Conservation (phyloP, 2,797 vertebrate species). For the Agapornis canus region DNA sequence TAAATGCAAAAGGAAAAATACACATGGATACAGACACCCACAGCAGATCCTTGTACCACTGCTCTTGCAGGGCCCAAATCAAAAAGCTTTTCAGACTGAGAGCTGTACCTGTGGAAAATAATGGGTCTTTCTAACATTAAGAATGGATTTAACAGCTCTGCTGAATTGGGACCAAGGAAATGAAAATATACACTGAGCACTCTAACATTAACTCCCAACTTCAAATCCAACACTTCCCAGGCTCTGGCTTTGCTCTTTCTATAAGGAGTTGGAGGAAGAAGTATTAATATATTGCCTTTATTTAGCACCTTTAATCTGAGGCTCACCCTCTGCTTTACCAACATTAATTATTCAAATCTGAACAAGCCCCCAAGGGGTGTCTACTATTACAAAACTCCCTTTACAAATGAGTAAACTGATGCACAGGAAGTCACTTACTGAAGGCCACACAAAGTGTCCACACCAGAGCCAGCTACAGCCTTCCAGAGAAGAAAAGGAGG, state of each 20-base stretch:
- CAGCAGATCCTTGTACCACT: fast-evolving
- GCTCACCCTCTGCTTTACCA: neutral
- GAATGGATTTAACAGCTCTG: neutral
- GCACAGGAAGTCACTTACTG: slow-evolving; percentile 5
- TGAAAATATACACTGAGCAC: neutral
- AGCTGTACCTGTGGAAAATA: neutral
- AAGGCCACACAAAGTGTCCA: slow-evolving; percentile 50
- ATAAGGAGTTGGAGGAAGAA: neutral
- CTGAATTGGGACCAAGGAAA: neutral
- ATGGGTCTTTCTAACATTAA: neutral
- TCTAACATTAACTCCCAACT: neutral
- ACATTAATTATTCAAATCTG: slow-evolving; percentile 47
- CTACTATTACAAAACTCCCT: slow-evolving; percentile 37
- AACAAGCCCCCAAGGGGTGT: slow-evolving; percentile 1
- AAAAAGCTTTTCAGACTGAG: neutral
- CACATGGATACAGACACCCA: neutral
- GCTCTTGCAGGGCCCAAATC: neutral
- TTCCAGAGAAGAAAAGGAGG: neutral
- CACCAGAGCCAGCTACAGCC: neutral
- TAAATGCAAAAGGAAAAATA: neutral
- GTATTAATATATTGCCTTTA: neutral
- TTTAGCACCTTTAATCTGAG: slow-evolving; percentile 42
- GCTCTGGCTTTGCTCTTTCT: neutral
- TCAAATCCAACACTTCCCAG: neutral
- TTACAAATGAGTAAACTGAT: slow-evolving; percentile 38